Percentiles rank a stretch among this genome's conserved stretches.
These are phyloP conservation scores for Hippoglossus hippoglossus DNA, from an alignment of 2,797 vertebrate species.

Conservation along the genomic window DNA sequence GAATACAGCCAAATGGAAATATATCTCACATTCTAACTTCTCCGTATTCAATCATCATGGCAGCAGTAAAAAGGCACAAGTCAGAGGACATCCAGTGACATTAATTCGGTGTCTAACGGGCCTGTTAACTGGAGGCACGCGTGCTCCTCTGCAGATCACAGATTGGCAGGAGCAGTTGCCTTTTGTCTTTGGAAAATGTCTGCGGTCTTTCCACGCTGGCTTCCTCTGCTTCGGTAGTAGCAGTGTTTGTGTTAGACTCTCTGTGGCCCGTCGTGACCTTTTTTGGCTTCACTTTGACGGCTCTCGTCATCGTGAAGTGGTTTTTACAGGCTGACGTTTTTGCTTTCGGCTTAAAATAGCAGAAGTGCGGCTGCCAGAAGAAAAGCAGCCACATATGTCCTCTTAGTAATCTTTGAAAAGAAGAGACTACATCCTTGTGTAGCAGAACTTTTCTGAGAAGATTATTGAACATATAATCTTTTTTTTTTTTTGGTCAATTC, in stretches of 20 bases:
- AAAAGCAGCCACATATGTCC: constrained; percentile 23
- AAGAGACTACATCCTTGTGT: background rate
- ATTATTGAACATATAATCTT: background rate
- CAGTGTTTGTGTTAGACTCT: constrained; percentile 42
- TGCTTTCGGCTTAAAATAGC: constrained; percentile 65
- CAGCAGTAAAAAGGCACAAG: constrained; percentile 44
- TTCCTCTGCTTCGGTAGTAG: constrained; percentile 43
- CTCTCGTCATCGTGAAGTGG: constrained; percentile 55
- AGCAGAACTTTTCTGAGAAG: background rate
- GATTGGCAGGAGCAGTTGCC: constrained; percentile 54
- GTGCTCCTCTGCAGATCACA: constrained; percentile 36
- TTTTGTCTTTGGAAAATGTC: constrained; percentile 70
- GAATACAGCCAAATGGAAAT: constrained; percentile 44
- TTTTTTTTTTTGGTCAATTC: too few relatives aligned
- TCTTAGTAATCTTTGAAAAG: constrained; percentile 12
- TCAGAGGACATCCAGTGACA: constrained; percentile 57
- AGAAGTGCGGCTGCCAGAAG: constrained; percentile 20
- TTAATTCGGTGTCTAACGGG: constrained; percentile 40
- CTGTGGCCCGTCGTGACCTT: constrained; percentile 40
- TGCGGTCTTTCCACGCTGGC: constrained; percentile 53
- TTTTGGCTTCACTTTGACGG: constrained; percentile 47
- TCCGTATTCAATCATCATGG: constrained; percentile 26
- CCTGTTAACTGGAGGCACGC: constrained; percentile 34
- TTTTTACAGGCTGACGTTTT: constrained; percentile 61
- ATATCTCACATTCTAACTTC: constrained; percentile 45